Conservation (phyloP, 2,113 vertebrate species). For the Thryonomys swinderianus region DNA sequence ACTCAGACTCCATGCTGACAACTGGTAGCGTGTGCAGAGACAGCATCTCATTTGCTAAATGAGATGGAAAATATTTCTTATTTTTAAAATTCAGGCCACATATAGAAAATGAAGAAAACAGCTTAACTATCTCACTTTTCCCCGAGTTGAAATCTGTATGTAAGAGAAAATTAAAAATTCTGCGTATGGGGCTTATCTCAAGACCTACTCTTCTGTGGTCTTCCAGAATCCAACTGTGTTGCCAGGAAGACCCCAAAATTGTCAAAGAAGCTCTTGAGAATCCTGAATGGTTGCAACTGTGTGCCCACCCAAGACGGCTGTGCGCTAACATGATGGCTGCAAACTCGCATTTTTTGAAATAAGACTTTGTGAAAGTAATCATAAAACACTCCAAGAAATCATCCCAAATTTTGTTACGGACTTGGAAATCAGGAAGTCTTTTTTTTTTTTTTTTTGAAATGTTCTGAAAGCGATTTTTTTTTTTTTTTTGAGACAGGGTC, state of each 20-base stretch:
- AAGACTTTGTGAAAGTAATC: neutral
- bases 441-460: neutral
- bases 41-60: too few species aligned
- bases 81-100: slow-evolving; percentile 24
- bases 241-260: neutral
- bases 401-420: neutral
- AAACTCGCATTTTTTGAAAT: neutral
- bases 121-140: neutral
- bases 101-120: neutral
- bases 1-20: neutral
- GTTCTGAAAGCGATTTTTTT: neutral
- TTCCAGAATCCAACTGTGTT: neutral
- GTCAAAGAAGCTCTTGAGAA: neutral
- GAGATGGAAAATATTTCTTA: neutral
- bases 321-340: neutral
- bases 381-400: neutral
- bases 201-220: neutral
- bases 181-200: neutral
- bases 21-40: too few species aligned
- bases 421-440: neutral
- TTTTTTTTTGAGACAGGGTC: too few species aligned
- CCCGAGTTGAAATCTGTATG: neutral
- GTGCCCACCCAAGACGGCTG: neutral
- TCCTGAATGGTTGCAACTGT: neutral
- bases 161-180: neutral